phyloP scores from a whole-genome alignment of 2,888 invertebrate species.

The Ditylenchus weischeri region DNA sequence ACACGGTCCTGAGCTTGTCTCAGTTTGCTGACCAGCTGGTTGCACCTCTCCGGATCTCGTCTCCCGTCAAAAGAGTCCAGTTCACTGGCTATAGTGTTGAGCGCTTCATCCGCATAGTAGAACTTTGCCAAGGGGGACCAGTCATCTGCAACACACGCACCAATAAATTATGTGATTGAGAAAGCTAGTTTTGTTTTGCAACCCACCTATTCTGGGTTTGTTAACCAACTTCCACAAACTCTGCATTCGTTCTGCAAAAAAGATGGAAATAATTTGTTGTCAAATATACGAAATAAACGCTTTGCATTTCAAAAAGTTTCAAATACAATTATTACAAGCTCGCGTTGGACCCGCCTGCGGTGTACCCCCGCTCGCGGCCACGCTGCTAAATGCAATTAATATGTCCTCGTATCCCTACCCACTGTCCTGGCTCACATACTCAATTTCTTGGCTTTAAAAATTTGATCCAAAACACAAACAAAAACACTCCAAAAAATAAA shows the following conservation, averaged over 20 bases:
- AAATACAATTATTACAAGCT: too few relatives aligned
- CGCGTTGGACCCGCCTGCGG: too few relatives aligned
- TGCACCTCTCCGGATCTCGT: constrained; percentile 93
- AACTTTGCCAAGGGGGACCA: constrained; percentile 65
- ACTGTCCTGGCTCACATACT: too few relatives aligned
- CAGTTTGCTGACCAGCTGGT: constrained; percentile 86
- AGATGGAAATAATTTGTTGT: neutral
- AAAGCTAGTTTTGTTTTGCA: neutral
- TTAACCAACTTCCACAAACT: constrained; percentile 55
- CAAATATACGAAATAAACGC: too few relatives aligned
- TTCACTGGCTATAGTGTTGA: constrained; percentile 87
- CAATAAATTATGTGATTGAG: constrained; percentile 10
- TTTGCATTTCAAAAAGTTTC: too few relatives aligned
- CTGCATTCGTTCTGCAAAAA: constrained; percentile 42
- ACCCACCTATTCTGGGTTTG: constrained; percentile 46
- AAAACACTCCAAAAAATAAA: too few relatives aligned
- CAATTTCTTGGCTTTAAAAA: too few relatives aligned
- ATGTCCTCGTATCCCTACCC: too few relatives aligned
- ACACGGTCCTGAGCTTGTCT: constrained; percentile 75
- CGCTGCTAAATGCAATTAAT: too few relatives aligned
- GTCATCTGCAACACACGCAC: constrained; percentile 36
- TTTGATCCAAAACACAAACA: too few relatives aligned
- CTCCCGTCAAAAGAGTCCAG: constrained; percentile 98
- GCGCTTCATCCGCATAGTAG: constrained; percentile 93
- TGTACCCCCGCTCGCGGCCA: too few relatives aligned